phyloP scores from a whole-genome alignment of 2,797 vertebrate species.

The Miichthys miiuy region DNA sequence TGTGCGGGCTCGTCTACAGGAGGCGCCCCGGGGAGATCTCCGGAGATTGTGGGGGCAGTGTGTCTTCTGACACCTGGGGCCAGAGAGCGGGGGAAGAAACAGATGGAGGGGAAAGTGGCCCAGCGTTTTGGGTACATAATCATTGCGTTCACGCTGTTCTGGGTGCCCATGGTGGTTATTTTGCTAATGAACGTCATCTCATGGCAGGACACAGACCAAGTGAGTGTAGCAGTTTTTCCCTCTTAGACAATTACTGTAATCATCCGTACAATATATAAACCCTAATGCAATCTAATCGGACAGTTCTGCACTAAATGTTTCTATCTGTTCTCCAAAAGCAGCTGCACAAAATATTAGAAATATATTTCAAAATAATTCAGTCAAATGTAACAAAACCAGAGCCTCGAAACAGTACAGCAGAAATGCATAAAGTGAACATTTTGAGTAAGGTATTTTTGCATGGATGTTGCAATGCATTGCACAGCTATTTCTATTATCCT shows the following conservation, averaged over 20 bases:
- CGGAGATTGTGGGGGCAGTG: slow-evolving; percentile 74
- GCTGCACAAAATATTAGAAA: background rate
- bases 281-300: background rate
- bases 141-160: slow-evolving; percentile 75
- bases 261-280: background rate
- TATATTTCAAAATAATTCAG: background rate
- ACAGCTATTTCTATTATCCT: background rate
- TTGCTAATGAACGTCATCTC: slow-evolving; percentile 60
- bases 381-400: background rate
- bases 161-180: slow-evolving; percentile 78
- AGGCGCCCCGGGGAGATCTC: background rate
- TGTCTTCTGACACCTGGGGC: slow-evolving; percentile 74
- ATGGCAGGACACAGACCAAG: slow-evolving; percentile 49
- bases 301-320: background rate
- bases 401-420: background rate
- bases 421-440: background rate
- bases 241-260: background rate
- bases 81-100: slow-evolving; percentile 73
- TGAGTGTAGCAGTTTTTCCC: slow-evolving; percentile 54
- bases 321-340: background rate
- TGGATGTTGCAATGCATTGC: background rate
- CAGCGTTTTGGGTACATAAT: slow-evolving; percentile 81
- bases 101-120: slow-evolving; percentile 76
- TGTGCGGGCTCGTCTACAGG: background rate
- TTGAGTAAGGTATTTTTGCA: background rate